phyloP scores from a whole-genome alignment of 2,797 vertebrate species.

The Crotalus adamanteus region DNA sequence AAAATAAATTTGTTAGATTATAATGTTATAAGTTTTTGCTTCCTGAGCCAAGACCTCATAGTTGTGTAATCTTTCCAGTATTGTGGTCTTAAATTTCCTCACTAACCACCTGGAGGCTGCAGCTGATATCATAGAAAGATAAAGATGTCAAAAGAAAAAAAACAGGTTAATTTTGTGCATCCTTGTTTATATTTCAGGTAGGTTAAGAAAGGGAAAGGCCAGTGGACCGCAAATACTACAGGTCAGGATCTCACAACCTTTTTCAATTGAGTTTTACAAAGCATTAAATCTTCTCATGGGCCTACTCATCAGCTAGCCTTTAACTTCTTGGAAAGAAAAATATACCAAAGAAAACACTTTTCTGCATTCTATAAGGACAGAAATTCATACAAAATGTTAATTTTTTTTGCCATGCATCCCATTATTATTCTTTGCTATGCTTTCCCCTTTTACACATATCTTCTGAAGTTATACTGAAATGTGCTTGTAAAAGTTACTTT shows the following conservation, averaged over 20 bases:
- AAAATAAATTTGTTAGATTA: too few relatives aligned
- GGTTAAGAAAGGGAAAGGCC: neutral
- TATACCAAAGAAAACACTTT: neutral
- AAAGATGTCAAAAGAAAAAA: neutral
- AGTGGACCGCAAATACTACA: neutral
- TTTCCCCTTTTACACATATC: slow-evolving; percentile 23
- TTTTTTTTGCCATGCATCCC: neutral
- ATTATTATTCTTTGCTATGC: slow-evolving; percentile 10
- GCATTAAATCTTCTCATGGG: neutral
- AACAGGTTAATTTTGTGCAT: neutral
- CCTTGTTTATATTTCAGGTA: neutral
- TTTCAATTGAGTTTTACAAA: neutral
- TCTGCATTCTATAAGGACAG: neutral
- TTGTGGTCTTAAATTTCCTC: neutral
- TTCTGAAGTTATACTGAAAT: slow-evolving; percentile 59
- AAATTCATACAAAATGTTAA: neutral
- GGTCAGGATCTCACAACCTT: neutral
- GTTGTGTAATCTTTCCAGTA: neutral
- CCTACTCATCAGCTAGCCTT: neutral
- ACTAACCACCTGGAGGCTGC: neutral
- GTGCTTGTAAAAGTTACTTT: slow-evolving; percentile 46
- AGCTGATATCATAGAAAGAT: neutral
- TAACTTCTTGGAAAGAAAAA: neutral
- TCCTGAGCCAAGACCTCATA: neutral
- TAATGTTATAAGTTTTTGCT: neutral